Base-by-base conservation (phyloP, 92 coral and sea anemone genomes). In the Pocillopora meandrina region DNA sequence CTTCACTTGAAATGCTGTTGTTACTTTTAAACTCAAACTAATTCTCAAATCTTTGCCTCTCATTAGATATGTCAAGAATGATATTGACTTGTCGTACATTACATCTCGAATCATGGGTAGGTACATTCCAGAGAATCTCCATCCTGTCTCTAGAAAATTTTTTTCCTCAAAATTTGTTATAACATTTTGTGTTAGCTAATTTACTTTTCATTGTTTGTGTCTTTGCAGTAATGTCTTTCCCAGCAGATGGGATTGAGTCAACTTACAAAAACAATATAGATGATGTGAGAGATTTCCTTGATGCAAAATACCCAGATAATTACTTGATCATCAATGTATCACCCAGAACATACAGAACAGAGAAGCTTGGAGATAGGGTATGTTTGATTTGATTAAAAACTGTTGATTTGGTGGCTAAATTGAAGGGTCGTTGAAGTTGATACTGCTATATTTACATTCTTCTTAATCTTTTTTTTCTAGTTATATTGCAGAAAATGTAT, bases 171-270 rank as follows among this genome's bases (percentile, higher is more conserved):
- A n/a, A 66, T 7, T 42, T 63, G n/a, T 20, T 12, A 2, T 61
- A 6, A 42, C 8, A 3, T 42, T 42, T 42, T 42, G 52, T 42
- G 52, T 17, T 68, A n/a, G 47, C 19, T 57, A 36, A 11, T 75
- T 62, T 9, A 21, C 36, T 56, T n/a, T 20, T 82, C 9, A 12
- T 33, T 9, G 20, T 33, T 20, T 56, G 0, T 15, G 16, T 59
- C 70, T 21, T 87, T 87, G 36, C 84, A 94, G 99, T 92, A 12
- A 96, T 96, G 99, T 95, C 98, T 10, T 94, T 90, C 57, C 99
- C 99, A 65, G 99, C 98, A 18, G 99, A 96, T 35, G 99, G 99
- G 18, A 88, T 96, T 60, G 99, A 96, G 83, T 96, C 99, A 9
- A 85, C 99, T 9, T 96, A 96, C 82, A 96, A 96, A 66, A 96